phyloP scores from a whole-genome alignment of 1,140 invertebrate species.

The Drosophila subpulchrella region DNA sequence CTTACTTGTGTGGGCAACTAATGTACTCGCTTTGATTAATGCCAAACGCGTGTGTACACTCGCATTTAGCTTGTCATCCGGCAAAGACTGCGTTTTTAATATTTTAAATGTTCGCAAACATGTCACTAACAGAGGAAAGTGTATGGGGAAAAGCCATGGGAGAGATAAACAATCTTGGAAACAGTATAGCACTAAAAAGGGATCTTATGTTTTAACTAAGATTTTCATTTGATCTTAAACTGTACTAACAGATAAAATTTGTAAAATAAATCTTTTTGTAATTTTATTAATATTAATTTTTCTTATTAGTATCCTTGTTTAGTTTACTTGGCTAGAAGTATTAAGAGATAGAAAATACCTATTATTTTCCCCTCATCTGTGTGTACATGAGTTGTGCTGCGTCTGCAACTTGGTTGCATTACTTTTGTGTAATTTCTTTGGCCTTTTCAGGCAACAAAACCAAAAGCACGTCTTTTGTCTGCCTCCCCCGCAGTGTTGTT shows the following conservation, averaged over 20 bases:
- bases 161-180: conserved; percentile 1
- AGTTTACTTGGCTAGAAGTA: too few relatives aligned
- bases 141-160: not conserved
- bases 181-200: too few relatives aligned
- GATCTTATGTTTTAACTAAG: too few relatives aligned
- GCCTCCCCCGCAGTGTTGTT: conserved; percentile 2
- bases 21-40: conserved; percentile 50
- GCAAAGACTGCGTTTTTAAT: conserved; percentile 64
- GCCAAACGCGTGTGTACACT: conserved; percentile 11
- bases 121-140: conserved; percentile 25
- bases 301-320: too few relatives aligned
- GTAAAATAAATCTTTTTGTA: too few relatives aligned
- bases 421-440: conserved; percentile 60
- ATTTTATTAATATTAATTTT: too few relatives aligned
- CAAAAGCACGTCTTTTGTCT: conserved; percentile 43
- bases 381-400: conserved; percentile 12
- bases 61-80: conserved; percentile 43
- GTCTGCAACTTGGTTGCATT: conserved; percentile 43
- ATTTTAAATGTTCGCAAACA: conserved; percentile 61
- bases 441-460: conserved; percentile 37
- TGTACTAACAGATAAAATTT: too few relatives aligned
- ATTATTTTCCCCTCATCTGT: not conserved
- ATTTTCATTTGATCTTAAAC: too few relatives aligned
- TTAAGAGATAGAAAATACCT: not conserved
- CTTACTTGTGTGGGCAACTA: conserved; percentile 20